A percentile compares a stretch with the other conserved stretches of the same genome.
These are phyloP conservation scores for Tetragonula carbonaria DNA, from an alignment of 2,888 invertebrate species.

Conservation along the genomic window DNA sequence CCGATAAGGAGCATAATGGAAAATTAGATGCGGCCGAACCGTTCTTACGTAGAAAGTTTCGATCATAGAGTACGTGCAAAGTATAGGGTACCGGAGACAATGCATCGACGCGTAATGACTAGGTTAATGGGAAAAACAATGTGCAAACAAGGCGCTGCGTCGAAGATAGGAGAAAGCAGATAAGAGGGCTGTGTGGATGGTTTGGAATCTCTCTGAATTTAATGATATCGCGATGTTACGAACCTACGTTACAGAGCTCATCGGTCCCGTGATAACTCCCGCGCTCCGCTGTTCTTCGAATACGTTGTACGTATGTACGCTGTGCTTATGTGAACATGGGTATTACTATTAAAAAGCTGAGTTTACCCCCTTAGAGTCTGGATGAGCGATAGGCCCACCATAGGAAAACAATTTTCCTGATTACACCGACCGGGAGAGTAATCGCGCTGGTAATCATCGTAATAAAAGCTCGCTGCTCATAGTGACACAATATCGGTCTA, in stretches of 20 bases:
- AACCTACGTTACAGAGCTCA: constrained; percentile 9
- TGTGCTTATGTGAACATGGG: constrained; percentile 31
- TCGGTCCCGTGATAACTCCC: constrained; percentile 26
- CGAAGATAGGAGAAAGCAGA: constrained; percentile 60
- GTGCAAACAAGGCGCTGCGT: constrained; percentile 70
- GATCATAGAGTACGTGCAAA: constrained; percentile 72
- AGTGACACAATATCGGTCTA: constrained; percentile 22
- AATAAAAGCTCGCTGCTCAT: constrained; percentile 15
- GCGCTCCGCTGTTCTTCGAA: constrained; percentile 41
- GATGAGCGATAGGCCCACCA: background rate
- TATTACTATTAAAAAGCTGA: constrained; percentile 45
- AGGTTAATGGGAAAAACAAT: constrained; percentile 73
- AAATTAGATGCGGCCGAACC: constrained; percentile 65
- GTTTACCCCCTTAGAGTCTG: constrained; percentile 27
- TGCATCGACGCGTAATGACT: constrained; percentile 69
- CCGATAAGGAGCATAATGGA: constrained; percentile 71
- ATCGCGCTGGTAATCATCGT: constrained; percentile 16
- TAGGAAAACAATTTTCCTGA: constrained; percentile 45
- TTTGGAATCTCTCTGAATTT: constrained; percentile 47
- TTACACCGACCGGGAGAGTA: constrained; percentile 2
- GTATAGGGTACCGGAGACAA: constrained; percentile 69
- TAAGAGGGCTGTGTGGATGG: constrained; percentile 45
- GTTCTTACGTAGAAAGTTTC: constrained; percentile 57
- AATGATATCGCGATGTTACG: constrained; percentile 49
- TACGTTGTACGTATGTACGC: constrained; percentile 24